phyloP scores from a whole-genome alignment of 2,797 vertebrate species.

The Catamblyrhynchus diadema region DNA sequence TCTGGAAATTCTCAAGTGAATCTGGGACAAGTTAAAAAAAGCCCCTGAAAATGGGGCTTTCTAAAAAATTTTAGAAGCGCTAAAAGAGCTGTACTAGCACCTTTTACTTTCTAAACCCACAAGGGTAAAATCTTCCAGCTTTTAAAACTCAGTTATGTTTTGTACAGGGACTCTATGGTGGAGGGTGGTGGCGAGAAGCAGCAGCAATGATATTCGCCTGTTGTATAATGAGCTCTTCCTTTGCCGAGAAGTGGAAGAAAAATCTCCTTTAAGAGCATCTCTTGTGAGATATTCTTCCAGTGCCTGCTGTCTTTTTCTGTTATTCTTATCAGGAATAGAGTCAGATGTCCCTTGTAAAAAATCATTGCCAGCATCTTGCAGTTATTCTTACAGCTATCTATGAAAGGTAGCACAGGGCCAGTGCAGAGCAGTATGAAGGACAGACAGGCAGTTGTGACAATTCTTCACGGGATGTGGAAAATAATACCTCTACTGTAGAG shows the following conservation, averaged over 20 bases:
- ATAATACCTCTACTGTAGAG: neutral
- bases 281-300: neutral
- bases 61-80: neutral
- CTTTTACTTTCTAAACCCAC: neutral
- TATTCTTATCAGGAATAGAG: neutral
- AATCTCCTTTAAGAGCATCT: neutral
- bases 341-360: neutral
- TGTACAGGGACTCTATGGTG: neutral
- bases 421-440: neutral
- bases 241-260: neutral
- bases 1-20: neutral
- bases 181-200: neutral
- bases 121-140: neutral
- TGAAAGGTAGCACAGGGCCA: neutral
- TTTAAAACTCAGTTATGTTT: neutral
- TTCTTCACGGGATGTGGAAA: neutral
- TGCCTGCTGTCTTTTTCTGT: neutral
- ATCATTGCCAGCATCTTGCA: neutral
- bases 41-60: neutral
- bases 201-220: neutral
- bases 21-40: neutral
- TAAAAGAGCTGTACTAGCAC: neutral
- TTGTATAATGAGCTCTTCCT: neutral
- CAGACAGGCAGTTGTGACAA: neutral
- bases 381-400: neutral